Conservation (phyloP, 1,140 invertebrate genomes). For the Musca domestica region DNA sequence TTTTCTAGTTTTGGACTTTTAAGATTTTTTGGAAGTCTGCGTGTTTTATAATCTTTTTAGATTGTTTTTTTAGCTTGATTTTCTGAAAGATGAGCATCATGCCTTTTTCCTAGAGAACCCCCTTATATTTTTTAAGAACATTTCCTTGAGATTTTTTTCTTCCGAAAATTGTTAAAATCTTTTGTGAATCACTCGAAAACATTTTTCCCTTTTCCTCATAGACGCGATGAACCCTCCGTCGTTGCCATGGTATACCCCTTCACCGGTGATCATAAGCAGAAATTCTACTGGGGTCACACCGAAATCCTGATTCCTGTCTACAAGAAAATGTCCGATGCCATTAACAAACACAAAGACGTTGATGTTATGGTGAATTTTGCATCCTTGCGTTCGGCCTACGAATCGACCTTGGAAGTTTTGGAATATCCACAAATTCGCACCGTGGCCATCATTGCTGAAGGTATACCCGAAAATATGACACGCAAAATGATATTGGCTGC, state of each 20-base stretch:
- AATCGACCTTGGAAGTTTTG: constrained; percentile 88
- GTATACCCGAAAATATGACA: constrained; percentile 98
- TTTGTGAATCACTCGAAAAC: background rate
- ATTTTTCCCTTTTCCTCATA: constrained; percentile 59
- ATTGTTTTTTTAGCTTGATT: too few relatives aligned
- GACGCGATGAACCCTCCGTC: constrained; percentile 81
- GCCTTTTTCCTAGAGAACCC: too few relatives aligned
- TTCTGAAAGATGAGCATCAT: too few relatives aligned
- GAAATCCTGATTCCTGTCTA: constrained; percentile 94
- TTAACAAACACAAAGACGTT: constrained; percentile 91
- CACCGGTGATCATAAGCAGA: constrained; percentile 98
- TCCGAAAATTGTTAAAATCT: background rate
- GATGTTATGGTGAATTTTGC: constrained; percentile 99
- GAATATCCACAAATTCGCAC: constrained; percentile 91
- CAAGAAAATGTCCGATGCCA: constrained; percentile 95
- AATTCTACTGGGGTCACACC: constrained; percentile 99
- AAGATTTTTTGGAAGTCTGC: too few relatives aligned
- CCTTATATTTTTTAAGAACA: too few relatives aligned
- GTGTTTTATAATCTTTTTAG: too few relatives aligned
- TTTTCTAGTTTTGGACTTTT: too few relatives aligned
- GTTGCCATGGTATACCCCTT: constrained; percentile 98
- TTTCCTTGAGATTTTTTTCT: too few relatives aligned
- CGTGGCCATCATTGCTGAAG: constrained; percentile 98
- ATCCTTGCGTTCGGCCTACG: constrained; percentile 95
- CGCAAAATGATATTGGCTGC: constrained; percentile 89